These are phyloP conservation scores for Sparus aurata DNA, from an alignment of 2,797 vertebrate species.

Conservation along the genomic window DNA sequence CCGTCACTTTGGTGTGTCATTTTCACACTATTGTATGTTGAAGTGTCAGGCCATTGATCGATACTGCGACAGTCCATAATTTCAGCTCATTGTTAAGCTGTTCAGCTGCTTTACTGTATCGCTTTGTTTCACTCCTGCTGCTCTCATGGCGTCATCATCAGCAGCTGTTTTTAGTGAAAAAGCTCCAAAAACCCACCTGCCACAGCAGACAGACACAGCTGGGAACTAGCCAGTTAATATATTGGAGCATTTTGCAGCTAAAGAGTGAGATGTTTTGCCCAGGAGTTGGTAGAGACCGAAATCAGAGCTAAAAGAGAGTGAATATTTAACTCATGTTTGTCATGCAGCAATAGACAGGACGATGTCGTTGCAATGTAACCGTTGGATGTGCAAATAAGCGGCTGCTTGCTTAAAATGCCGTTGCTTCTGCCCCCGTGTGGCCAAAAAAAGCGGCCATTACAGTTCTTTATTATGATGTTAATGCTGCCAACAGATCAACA, in stretches of 20 bases:
- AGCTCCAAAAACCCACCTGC: background rate
- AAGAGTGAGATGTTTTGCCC: background rate
- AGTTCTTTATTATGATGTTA: background rate
- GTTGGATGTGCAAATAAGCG: background rate
- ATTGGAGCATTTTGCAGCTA: background rate
- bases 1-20: too few species aligned
- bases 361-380: background rate
- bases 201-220: too few species aligned
- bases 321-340: background rate
- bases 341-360: background rate
- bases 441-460: background rate
- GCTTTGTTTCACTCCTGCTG: background rate
- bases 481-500: conserved; percentile 7
- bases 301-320: background rate
- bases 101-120: background rate
- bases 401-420: background rate
- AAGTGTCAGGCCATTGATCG: too few species aligned
- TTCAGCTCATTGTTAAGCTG: background rate
- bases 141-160: background rate
- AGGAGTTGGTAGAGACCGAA: background rate
- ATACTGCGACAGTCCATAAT: too few species aligned
- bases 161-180: background rate
- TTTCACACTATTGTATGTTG: too few species aligned
- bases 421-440: background rate
- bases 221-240: background rate